Base-by-base conservation (phyloP, 2,797 vertebrate species). In the Eulemur coronatus region DNA sequence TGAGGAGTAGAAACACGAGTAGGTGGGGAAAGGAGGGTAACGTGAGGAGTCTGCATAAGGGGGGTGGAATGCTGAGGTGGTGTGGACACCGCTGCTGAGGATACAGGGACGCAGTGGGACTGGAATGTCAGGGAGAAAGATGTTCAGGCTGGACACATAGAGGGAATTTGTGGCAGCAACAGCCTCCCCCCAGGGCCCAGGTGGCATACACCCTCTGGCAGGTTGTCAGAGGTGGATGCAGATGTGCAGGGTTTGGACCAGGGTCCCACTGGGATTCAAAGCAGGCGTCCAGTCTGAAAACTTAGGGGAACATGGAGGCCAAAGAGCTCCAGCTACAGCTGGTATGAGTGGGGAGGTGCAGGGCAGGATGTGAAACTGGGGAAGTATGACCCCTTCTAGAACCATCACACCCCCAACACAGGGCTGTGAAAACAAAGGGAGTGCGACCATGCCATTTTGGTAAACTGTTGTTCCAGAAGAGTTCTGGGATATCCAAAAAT, bases 391-490 rank as follows among this genome's bases (percentile, higher is more conserved):
- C 50, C 48, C 79, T 81, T 72, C 67, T 10, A 80, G 73, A 73
- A 46, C 35, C 18, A 50, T 35, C 38, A 80, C 5, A 63, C 7
- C 55, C 26, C 33, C 38, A 75, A 72, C 28, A 65, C 14, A 70
- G 55, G 3, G 57, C 11, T n/a, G 17, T 61, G 26, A 86, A 59
- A 28, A 33, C 13, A 22, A 43, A 35, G n/a, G 26, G 17, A 28
- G 9, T 22, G 3, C 0, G 5, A 33, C 65, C 13, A 24, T 33
- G 11, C 12, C 1, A 0, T 70, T 26, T 84, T 48, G 9, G 26
- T 43, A 52, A 94, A 24, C 50, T 92, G 6, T 30, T 35, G 20
- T 61, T 75, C 63, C 46, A 84, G n/a, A 2, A 8, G 1, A 81
- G 15, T 48, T 87, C 70, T 90, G 41, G 41, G 82, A 59, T 2